Conservation (phyloP, 2,888 invertebrate genomes). For the Abrostola tripartita region DNA sequence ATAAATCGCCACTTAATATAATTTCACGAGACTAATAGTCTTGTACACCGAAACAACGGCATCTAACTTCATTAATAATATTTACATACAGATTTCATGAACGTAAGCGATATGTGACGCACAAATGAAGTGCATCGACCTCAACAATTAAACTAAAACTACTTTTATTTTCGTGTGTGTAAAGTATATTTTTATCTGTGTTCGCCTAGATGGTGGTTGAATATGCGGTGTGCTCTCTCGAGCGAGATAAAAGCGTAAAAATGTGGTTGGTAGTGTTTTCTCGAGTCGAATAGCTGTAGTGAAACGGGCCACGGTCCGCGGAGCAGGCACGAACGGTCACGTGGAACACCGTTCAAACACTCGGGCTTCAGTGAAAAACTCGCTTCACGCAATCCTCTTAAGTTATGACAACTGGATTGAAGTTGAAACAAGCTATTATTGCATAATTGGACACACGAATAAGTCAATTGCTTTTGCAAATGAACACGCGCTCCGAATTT, state of each 20-base stretch:
- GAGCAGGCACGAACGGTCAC: conserved; percentile 69
- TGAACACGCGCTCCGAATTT: conserved; percentile 32
- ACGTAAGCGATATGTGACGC: conserved; percentile 43
- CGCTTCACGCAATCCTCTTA: conserved; percentile 48
- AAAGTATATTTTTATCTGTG: conserved; percentile 67
- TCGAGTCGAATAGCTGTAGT: conserved; percentile 85
- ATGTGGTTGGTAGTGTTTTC: conserved; percentile 81
- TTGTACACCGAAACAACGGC: conserved; percentile 31
- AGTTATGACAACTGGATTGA: conserved; percentile 41
- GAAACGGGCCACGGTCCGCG: conserved; percentile 82
- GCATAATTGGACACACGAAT: conserved; percentile 46
- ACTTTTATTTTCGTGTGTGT: conserved; percentile 78
- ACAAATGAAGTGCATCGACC: conserved; percentile 38
- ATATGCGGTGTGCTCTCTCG: conserved; percentile 70
- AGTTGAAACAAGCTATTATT: conserved; percentile 45
- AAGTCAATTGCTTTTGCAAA: conserved; percentile 25
- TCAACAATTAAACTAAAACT: conserved; percentile 55
- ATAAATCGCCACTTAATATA: conserved; percentile 44
- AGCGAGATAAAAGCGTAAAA: conserved; percentile 81
- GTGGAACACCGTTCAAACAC: conserved; percentile 56
- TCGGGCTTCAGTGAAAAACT: conserved; percentile 41
- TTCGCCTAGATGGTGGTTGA: conserved; percentile 40
- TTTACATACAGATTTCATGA: conserved; percentile 54
- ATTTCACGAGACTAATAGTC: conserved; percentile 51
- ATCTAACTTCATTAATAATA: conserved; percentile 43